phyloP scores from a whole-genome alignment of 2,797 vertebrate genomes.

The Centroberyx gerrardi region DNA sequence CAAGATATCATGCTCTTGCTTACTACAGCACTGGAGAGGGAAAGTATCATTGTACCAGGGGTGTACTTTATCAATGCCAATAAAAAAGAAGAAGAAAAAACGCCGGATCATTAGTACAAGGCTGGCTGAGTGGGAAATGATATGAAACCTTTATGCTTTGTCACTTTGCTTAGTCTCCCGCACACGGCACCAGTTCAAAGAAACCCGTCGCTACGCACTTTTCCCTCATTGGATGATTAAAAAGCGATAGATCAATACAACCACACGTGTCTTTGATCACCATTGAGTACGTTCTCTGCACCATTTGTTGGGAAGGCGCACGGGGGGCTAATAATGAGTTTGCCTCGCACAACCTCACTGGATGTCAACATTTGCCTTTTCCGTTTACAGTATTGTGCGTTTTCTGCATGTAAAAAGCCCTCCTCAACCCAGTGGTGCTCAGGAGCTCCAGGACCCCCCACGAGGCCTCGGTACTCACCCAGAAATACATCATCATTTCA shows the following conservation, averaged over 20 bases:
- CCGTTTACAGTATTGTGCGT: neutral
- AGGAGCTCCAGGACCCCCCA: constrained; percentile 16
- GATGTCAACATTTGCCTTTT: neutral
- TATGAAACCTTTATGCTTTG: constrained; percentile 16
- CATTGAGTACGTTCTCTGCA: neutral
- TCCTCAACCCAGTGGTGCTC: neutral
- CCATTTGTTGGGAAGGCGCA: constrained; percentile 5
- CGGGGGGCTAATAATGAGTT: neutral
- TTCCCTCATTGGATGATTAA: neutral
- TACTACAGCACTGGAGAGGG: constrained; percentile 15
- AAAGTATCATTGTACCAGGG: constrained; percentile 7
- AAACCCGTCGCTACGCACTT: neutral
- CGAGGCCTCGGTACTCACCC: constrained; percentile 76
- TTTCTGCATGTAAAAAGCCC: neutral
- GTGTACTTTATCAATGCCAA: constrained; percentile 35
- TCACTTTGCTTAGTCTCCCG: constrained; percentile 7
- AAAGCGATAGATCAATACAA: constrained; percentile 8
- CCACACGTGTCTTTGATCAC: neutral
- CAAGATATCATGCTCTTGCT: constrained; percentile 2
- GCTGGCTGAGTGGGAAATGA: neutral
- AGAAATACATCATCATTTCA: constrained; percentile 84
- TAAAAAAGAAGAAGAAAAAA: neutral
- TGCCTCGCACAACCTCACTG: neutral
- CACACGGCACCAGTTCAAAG: neutral
- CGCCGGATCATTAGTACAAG: constrained; percentile 14